Evolutionary conservation across 2,113 vertebrate genomes (phyloP), one percentile per base, ranked within the genome.

Genomic region (Zosterops borbonicus): DNA sequence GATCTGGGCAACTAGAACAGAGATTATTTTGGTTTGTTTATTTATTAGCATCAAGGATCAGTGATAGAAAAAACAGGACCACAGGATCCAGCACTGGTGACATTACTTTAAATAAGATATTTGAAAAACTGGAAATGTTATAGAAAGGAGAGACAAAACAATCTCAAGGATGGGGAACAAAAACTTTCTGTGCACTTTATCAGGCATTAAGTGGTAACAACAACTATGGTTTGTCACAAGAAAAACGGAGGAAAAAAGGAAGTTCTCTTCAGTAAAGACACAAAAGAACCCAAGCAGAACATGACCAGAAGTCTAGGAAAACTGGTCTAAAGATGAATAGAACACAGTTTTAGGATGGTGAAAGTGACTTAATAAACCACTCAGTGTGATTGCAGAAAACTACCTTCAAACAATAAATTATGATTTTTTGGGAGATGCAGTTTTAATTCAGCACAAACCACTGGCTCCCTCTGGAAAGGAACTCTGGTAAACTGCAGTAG

Each of bases 401-500:
- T 7, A 0, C 33, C 21, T 69, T 24, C 31, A 6, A 14, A 9
- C 59, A 12, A 42, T 0, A 3, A 37, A 37, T 37, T 37, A 3
- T 13, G 37, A 1, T 18, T 67, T 50, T 50, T 19, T 3, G 37
- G 56, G 29, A 85, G 20, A 12, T 1, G 19, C 3, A 1, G 1
- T 41, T 78, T 69, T 37, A 25, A 29, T 44, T 35, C 3, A 4
- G 50, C 41, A 10, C 31, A 20, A 25, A 22, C 7, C 1, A 0
- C n/a, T 18, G 59, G 1, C 52, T 35, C 17, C 49, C 27, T 22
- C 13, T 11, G 21, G 27, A 21, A 35, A 5, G 49, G n/a, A 37
- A 0, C 5, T 9, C n/a, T 7, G 11, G 25, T 2, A 2, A 55
- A 31, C 24, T 0, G 1, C 29, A 1, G 0, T 0, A 5, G 23